Evolutionary conservation across 2,888 invertebrate genomes (phyloP).

Genomic region (Drosophila fungiperda): DNA sequence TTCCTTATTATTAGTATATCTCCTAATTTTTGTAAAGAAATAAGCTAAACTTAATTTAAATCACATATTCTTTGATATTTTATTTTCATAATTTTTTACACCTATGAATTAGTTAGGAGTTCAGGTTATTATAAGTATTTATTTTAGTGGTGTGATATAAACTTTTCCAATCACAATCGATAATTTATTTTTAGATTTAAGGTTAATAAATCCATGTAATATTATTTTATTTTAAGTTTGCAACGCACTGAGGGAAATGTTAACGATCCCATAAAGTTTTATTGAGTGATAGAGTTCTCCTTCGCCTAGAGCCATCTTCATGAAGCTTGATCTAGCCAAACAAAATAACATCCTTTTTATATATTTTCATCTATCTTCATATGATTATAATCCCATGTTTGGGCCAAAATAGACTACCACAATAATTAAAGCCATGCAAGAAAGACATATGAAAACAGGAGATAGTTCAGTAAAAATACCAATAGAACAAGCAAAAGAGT

Average conservation of each 20-base stretch:
- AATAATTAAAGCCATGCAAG: constrained; percentile 46
- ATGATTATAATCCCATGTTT: not conserved
- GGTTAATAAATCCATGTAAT: not conserved
- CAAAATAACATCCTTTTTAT: not conserved
- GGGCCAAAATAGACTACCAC: constrained; percentile 52
- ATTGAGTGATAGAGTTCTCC: not conserved
- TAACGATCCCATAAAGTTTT: no score
- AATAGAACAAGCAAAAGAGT: not conserved
- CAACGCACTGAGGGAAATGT: no score
- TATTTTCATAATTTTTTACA: no score
- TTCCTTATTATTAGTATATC: not conserved
- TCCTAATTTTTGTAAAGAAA: not conserved
- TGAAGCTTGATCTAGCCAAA: not conserved
- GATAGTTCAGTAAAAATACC: constrained; percentile 10
- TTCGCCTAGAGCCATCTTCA: not conserved
- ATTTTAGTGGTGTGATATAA: no score
- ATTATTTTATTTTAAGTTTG: no score
- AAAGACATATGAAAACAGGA: constrained; percentile 28
- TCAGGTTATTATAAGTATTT: no score
- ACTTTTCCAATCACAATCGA: no score
- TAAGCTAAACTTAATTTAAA: not conserved
- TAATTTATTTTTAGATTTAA: not conserved
- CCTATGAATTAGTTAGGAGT: no score
- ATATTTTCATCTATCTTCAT: not conserved
- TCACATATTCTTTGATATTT: not conserved